A percentile compares a stretch with the other conserved stretches of the same genome.
phyloP scores from a whole-genome alignment of 2,888 invertebrate genomes.

The Drosophila quinaria region DNA sequence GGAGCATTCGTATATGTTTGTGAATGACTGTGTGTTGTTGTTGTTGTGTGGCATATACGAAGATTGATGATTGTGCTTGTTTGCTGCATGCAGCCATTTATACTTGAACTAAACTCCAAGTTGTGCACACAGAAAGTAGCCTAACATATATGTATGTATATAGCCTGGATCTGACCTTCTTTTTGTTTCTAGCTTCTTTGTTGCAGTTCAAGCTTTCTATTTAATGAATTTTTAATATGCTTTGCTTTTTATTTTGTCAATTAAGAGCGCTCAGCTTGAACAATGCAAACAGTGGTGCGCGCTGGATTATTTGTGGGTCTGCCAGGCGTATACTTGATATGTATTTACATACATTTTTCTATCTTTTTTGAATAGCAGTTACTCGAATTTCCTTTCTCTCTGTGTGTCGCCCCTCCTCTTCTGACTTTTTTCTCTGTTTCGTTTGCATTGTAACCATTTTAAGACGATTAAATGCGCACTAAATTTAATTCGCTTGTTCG shows the following conservation, averaged over 20 bases:
- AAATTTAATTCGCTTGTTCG: slow-evolving; percentile 10
- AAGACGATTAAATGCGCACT: slow-evolving; percentile 48
- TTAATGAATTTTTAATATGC: slow-evolving; percentile 77
- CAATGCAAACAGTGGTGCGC: slow-evolving; percentile 42
- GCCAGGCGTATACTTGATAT: slow-evolving; percentile 47
- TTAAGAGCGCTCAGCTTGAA: slow-evolving; percentile 45
- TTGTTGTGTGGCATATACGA: slow-evolving; percentile 64
- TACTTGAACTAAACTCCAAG: slow-evolving; percentile 24
- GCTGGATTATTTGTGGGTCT: slow-evolving; percentile 43
- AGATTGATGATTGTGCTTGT: slow-evolving; percentile 66
- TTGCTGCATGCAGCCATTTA: slow-evolving; percentile 61
- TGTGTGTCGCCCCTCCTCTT: not conserved
- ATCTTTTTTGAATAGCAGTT: slow-evolving; percentile 16
- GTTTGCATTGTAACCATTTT: slow-evolving; percentile 22
- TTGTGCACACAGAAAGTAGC: slow-evolving; percentile 20
- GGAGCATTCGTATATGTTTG: not conserved
- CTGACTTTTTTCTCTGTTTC: too few relatives aligned
- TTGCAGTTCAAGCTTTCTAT: slow-evolving; percentile 60
- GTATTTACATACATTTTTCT: slow-evolving; percentile 5
- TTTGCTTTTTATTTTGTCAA: slow-evolving; percentile 56
- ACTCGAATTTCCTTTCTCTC: not conserved
- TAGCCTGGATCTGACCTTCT: slow-evolving; percentile 22
- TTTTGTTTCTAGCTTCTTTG: slow-evolving; percentile 16
- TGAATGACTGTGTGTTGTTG: slow-evolving; percentile 15
- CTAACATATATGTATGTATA: slow-evolving; percentile 57